Evolutionary conservation across 2,113 vertebrate genomes (phyloP).

Genomic region (Catharus fuscescens): DNA sequence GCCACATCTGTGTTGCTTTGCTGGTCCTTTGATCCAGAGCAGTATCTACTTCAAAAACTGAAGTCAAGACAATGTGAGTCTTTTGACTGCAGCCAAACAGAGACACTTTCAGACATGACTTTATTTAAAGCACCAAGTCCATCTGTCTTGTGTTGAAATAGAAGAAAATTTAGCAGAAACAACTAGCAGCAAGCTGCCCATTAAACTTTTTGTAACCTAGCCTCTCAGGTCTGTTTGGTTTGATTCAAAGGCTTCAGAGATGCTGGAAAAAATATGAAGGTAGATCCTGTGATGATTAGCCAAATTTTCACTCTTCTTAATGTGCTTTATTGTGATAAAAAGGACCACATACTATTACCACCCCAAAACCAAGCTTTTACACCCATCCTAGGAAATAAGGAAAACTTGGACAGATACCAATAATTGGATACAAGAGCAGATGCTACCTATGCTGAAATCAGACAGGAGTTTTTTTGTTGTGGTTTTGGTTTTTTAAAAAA

Average conservation of each 20-base stretch:
- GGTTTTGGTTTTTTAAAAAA: neutral
- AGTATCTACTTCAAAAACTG: neutral
- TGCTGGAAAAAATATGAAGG: neutral
- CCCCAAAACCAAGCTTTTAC: neutral
- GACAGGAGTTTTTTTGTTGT: neutral
- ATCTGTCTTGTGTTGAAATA: neutral
- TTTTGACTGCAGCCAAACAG: neutral
- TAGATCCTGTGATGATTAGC: neutral
- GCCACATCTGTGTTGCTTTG: neutral
- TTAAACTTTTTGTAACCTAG: neutral
- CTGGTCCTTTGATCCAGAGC: neutral
- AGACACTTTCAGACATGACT: neutral
- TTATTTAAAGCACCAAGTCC: neutral
- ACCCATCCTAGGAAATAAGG: neutral
- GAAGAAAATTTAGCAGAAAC: neutral
- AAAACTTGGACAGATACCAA: neutral
- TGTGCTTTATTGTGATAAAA: neutral
- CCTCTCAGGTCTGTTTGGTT: neutral
- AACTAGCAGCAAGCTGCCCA: neutral
- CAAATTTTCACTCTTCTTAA: neutral
- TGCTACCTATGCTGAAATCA: neutral
- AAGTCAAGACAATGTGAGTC: neutral
- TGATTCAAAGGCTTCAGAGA: neutral
- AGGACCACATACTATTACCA: too few species aligned
- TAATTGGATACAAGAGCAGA: neutral